These are phyloP conservation scores for Ciconia maguari DNA, from an alignment of 2,113 vertebrate genomes.

Conservation along the genomic window DNA sequence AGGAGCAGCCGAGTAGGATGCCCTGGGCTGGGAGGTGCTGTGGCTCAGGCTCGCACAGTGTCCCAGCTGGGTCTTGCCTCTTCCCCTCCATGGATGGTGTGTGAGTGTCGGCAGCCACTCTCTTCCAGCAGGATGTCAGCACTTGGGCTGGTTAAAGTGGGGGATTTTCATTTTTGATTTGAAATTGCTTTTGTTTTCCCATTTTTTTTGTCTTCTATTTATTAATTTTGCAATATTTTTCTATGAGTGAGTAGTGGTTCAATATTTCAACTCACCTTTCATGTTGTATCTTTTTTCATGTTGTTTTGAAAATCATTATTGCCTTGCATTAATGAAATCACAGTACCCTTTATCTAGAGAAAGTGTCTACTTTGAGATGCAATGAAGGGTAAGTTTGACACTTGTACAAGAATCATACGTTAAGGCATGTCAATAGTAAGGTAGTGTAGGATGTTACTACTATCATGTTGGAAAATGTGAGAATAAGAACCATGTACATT, in stretches of 20 bases:
- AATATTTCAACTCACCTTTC: background rate
- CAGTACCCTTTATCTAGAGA: background rate
- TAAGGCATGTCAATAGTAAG: background rate
- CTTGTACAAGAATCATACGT: background rate
- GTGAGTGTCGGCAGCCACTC: rapidly evolving
- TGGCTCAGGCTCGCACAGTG: rapidly evolving
- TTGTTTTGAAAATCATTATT: background rate
- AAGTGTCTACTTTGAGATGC: background rate
- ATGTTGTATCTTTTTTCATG: background rate
- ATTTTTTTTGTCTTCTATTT: background rate
- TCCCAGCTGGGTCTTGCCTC: background rate
- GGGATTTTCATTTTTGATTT: background rate
- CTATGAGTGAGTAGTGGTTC: background rate
- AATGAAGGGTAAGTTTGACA: background rate
- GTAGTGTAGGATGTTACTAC: background rate
- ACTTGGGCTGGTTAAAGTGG: background rate
- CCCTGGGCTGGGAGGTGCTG: background rate
- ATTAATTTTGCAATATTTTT: background rate
- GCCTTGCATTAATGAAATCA: background rate
- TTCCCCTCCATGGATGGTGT: background rate
- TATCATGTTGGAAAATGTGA: background rate
- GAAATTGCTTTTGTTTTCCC: background rate
- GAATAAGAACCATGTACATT: background rate
- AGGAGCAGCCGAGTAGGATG: background rate
- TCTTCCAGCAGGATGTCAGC: background rate